Conservation (phyloP, 2,113 vertebrate species). For the Micronycteris hirsuta region DNA sequence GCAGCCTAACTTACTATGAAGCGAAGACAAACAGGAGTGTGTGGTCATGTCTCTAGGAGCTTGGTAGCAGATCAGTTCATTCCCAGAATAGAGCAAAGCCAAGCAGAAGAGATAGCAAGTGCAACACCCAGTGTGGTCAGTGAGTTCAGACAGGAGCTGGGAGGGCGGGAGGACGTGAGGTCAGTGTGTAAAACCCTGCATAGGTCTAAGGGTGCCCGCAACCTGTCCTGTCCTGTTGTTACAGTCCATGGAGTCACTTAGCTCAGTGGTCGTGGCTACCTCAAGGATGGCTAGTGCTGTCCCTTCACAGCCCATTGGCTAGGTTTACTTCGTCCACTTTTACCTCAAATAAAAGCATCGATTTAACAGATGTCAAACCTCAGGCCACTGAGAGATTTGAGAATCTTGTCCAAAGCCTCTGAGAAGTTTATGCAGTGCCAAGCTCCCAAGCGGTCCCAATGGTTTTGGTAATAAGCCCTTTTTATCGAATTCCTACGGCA, state of each 20-base stretch:
- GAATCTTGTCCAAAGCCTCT: neutral
- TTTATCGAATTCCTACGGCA: neutral
- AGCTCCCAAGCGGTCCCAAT: neutral
- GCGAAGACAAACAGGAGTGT: neutral
- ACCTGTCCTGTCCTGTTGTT: neutral
- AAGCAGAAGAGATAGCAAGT: neutral
- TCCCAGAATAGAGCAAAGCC: neutral
- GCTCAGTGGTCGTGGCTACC: neutral
- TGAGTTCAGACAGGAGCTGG: neutral
- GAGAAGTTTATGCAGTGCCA: neutral
- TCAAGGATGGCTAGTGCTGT: neutral
- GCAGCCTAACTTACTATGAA: neutral
- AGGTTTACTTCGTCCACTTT: neutral
- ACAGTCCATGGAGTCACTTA: neutral
- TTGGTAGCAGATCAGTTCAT: neutral
- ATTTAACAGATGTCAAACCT: neutral
- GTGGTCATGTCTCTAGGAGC: neutral
- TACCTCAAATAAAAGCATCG: neutral
- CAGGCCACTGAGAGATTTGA: neutral
- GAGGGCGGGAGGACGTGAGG: neutral
- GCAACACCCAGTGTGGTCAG: fast-evolving
- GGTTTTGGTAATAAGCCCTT: neutral
- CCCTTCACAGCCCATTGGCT: neutral
- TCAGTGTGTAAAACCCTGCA: fast-evolving
- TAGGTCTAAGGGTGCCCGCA: fast-evolving